Conservation (phyloP, 2,797 vertebrate species). For the Echiichthys vipera region DNA sequence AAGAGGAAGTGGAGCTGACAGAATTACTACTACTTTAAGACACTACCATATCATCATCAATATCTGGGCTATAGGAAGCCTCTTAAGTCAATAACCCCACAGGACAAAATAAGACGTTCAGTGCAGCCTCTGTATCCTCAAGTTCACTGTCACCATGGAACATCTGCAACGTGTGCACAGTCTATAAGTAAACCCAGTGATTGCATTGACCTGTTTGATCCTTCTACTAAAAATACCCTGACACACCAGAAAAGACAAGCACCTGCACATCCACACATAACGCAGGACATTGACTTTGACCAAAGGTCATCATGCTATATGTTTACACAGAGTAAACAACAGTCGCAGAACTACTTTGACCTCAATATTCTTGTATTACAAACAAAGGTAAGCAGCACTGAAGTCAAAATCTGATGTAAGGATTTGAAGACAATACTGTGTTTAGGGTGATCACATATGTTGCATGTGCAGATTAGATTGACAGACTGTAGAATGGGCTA, state of each 20-base stretch:
- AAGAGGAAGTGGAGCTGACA: conserved; percentile 53
- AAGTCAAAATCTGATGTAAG: background rate
- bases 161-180: conserved; percentile 20
- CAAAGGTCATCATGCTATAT: conserved; percentile 48
- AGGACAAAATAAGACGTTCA: conserved; percentile 6
- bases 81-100: conserved; percentile 1
- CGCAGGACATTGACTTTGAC: conserved; percentile 38
- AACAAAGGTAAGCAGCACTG: background rate
- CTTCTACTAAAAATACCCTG: conserved; percentile 5
- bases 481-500: background rate
- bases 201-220: conserved; percentile 29
- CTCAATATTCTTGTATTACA: conserved; percentile 15
- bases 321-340: conserved; percentile 48
- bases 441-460: background rate
- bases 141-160: conserved; percentile 23
- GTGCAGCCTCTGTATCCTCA: background rate
- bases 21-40: conserved; percentile 38
- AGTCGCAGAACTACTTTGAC: conserved; percentile 23
- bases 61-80: conserved; percentile 1
- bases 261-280: conserved; percentile 21
- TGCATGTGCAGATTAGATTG: background rate
- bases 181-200: conserved; percentile 11
- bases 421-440: background rate
- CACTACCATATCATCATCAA: background rate
- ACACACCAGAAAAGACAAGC: background rate